These are phyloP conservation scores for Trematocara unimaculatum DNA, from an alignment of 2,113 vertebrate genomes.

Conservation along the genomic window DNA sequence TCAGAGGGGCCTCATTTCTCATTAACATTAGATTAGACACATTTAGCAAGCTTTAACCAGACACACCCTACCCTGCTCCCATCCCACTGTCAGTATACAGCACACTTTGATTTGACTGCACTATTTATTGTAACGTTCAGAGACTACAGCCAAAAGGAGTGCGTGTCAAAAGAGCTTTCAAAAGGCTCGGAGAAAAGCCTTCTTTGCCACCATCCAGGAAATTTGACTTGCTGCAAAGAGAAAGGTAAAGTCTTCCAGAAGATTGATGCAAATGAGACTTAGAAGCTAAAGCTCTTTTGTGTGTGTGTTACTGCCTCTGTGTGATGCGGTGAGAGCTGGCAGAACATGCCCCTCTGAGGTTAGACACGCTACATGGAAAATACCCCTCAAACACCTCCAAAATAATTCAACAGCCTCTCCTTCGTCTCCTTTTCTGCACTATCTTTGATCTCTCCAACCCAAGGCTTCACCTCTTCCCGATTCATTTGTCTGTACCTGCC, in stretches of 20 bases:
- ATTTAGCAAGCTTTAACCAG: conserved; percentile 24
- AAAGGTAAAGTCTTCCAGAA: conserved; percentile 16
- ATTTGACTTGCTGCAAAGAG: conserved; percentile 10
- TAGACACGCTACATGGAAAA: conserved; percentile 41
- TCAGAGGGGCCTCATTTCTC: conserved; percentile 48
- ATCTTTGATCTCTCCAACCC: conserved; percentile 47
- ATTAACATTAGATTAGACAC: conserved; percentile 47
- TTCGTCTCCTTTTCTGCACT: conserved; percentile 11
- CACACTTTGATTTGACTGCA: conserved; percentile 1
- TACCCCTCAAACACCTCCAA: conserved; percentile 44
- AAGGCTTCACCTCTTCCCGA: conserved; percentile 23
- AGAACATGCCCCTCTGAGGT: conserved; percentile 32
- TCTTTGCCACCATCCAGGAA: not conserved
- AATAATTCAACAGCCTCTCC: conserved; percentile 34
- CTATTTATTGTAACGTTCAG: not conserved
- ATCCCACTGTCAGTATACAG: not conserved
- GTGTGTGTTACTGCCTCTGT: not conserved
- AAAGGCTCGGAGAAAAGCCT: not conserved
- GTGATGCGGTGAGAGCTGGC: conserved; percentile 24
- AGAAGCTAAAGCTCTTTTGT: not conserved
- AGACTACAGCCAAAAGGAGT: not conserved
- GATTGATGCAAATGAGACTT: conserved; percentile 13
- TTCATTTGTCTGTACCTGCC: conserved; percentile 29
- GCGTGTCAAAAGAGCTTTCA: conserved; percentile 1
- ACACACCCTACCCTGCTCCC: not conserved